Conservation (phyloP, 2,113 vertebrate species). For the Apeltes quadracus region DNA sequence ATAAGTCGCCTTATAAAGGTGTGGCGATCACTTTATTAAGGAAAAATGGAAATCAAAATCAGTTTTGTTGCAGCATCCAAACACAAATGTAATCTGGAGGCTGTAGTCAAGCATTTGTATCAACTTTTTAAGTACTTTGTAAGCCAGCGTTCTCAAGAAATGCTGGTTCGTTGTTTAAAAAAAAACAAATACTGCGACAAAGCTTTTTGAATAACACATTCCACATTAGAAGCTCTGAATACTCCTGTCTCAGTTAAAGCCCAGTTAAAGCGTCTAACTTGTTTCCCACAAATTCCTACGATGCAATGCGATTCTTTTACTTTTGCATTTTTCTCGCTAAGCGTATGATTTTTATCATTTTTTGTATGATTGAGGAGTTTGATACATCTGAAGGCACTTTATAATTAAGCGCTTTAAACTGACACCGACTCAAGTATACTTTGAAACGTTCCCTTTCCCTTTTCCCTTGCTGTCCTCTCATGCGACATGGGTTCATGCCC, state of each 20-base stretch:
- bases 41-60: background rate
- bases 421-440: background rate
- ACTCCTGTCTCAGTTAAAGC: background rate
- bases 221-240: background rate
- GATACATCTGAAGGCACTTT: background rate
- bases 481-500: background rate
- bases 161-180: background rate
- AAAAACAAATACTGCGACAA: background rate
- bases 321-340: background rate
- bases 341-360: accelerated
- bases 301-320: background rate
- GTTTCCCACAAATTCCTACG: background rate
- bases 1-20: too few relatives aligned
- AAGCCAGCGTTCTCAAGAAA: background rate
- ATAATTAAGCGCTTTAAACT: slow-evolving; percentile 3
- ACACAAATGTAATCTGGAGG: background rate
- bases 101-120: background rate
- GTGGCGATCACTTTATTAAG: background rate
- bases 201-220: background rate
- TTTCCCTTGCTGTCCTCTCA: background rate
- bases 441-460: background rate
- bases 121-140: background rate
- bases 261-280: background rate
- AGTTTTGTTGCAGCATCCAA: slow-evolving; percentile 5
- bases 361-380: background rate